Evolutionary conservation across 2,888 invertebrate genomes (phyloP).

Genomic region (Candidula unifasciata): DNA sequence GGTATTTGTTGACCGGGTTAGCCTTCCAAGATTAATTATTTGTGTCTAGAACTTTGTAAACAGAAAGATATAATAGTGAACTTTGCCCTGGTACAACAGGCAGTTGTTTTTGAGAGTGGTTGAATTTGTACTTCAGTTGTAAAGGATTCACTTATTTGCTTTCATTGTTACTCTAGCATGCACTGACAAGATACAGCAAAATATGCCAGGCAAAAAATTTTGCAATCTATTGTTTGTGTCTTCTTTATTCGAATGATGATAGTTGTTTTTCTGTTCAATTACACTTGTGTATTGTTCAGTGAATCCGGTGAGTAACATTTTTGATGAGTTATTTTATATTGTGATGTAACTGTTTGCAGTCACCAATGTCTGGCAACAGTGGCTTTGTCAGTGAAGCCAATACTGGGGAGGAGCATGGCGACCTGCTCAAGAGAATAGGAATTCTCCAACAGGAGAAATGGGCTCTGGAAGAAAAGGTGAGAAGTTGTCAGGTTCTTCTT

Average conservation of each 20-base stretch:
- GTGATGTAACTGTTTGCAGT: slow-evolving; percentile 50
- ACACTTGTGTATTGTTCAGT: too few relatives aligned
- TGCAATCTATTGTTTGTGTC: too few relatives aligned
- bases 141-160: too few relatives aligned
- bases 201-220: too few relatives aligned
- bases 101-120: too few relatives aligned
- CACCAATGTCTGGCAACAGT: slow-evolving; percentile 54
- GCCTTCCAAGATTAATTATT: too few relatives aligned
- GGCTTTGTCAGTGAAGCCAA: slow-evolving; percentile 61
- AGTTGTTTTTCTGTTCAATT: neutral
- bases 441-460: slow-evolving; percentile 79
- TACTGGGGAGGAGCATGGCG: slow-evolving; percentile 76
- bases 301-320: neutral
- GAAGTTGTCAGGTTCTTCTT: neutral
- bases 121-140: too few relatives aligned
- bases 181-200: neutral
- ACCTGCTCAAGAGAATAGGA: slow-evolving; percentile 77
- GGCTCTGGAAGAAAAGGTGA: slow-evolving; percentile 79
- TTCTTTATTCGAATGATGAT: too few relatives aligned
- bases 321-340: neutral
- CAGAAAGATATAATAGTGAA: too few relatives aligned
- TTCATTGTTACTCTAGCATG: neutral
- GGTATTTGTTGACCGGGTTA: too few relatives aligned
- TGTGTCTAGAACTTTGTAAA: too few relatives aligned
- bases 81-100: too few relatives aligned